Evolutionary conservation across 2,888 invertebrate genomes (phyloP).

Genomic region (Troilus luridus): DNA sequence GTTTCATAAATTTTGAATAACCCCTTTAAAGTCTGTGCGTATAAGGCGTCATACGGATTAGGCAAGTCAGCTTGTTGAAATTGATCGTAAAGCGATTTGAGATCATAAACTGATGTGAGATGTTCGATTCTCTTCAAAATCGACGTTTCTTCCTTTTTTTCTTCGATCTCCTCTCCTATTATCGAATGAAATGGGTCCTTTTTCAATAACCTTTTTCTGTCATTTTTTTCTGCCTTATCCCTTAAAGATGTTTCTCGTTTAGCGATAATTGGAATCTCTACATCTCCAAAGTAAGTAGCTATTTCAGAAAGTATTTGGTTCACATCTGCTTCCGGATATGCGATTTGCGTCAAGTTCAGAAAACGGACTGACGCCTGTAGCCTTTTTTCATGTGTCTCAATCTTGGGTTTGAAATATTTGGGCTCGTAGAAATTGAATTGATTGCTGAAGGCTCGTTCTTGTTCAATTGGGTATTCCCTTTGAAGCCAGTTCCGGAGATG

Average conservation of each 20-base stretch:
- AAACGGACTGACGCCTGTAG: background rate
- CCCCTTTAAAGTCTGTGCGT: background rate
- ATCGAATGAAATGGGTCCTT: background rate
- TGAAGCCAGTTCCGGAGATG: background rate
- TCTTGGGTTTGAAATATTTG: background rate
- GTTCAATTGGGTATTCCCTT: background rate
- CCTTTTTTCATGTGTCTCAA: background rate
- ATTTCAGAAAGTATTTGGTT: background rate
- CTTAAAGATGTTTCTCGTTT: background rate
- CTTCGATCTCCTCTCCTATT: background rate
- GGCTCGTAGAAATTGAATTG: background rate
- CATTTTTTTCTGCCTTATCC: background rate
- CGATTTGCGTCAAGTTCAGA: background rate
- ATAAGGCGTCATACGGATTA: background rate
- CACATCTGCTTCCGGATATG: background rate
- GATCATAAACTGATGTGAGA: background rate
- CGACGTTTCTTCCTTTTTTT: background rate
- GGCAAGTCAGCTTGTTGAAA: background rate
- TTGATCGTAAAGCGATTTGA: background rate
- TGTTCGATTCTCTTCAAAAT: background rate
- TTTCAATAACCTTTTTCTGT: background rate
- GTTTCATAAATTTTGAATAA: background rate
- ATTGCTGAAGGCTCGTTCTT: background rate
- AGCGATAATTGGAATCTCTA: background rate
- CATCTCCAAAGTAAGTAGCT: background rate